A percentile compares a stretch with the other conserved stretches of the same genome.
phyloP scores from a whole-genome alignment of 2,113 vertebrate genomes.

The Empidonax alnorum region DNA sequence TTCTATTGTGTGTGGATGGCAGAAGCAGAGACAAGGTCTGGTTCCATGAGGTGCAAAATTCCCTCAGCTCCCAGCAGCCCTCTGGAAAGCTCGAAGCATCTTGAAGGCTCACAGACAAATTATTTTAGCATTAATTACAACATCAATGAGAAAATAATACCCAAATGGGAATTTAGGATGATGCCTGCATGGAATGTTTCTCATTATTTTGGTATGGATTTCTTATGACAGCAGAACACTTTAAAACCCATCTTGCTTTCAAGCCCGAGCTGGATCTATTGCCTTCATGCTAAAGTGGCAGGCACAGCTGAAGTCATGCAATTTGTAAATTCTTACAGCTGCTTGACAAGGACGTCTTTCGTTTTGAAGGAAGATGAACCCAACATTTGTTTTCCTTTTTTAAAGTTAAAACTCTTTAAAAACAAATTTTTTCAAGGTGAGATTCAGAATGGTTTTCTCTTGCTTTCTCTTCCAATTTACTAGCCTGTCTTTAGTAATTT shows the following conservation, averaged over 20 bases:
- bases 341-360: not conserved
- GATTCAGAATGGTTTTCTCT: not conserved
- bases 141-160: slow-evolving; percentile 54
- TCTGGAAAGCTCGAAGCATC: slow-evolving; percentile 40
- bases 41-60: not conserved
- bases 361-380: not conserved
- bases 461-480: slow-evolving; percentile 4
- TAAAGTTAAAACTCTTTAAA: slow-evolving; percentile 13
- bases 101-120: slow-evolving; percentile 28
- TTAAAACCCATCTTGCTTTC: slow-evolving; percentile 23
- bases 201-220: slow-evolving; percentile 48
- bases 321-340: not conserved
- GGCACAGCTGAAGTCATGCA: not conserved
- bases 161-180: slow-evolving; percentile 40
- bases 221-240: not conserved
- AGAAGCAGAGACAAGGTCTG: not conserved
- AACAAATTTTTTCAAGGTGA: not conserved
- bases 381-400: slow-evolving; percentile 2
- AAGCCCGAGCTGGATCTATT: not conserved
- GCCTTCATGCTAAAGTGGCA: not conserved
- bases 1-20: not conserved
- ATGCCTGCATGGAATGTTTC: not conserved
- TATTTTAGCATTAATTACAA: slow-evolving; percentile 64
- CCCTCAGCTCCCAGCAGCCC: slow-evolving; percentile 15
- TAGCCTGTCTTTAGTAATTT: not conserved